Base-by-base conservation (phyloP, 23 tunicate species). In the Styela clava region DNA sequence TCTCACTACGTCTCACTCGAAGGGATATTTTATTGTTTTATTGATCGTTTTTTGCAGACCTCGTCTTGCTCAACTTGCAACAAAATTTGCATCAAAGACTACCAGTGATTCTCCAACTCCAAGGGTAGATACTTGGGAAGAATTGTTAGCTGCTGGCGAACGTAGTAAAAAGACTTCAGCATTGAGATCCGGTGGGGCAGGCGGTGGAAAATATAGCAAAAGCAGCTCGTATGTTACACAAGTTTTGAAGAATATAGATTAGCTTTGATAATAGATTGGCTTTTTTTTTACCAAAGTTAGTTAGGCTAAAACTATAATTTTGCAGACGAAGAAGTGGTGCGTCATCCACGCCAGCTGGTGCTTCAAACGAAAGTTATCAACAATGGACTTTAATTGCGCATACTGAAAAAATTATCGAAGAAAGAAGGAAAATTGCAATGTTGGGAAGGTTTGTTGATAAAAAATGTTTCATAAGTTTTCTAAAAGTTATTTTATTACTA, bases 41-140 rank as follows among this genome's bases (percentile, higher is more conserved):
- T n/a, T n/a, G n/a, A n/a, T n/a, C n/a, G 12, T 44, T 30, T 19
- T 72, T 7, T 34, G 2, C 70, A 85, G 89, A 85, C 83, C 83
- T 16, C 56, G 84, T 22, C 65, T 85, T 16, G 84, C 79, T 2
- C 83, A 79, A 35, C 32, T 85, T 25, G 79, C 89, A 19, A 24
- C 84, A 35, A 85, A 85, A 24, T 52, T 79, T 20, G 84, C 69
- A 2, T 3, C 70, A 0, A 85, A 44, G 27, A 24, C 34, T 7
- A 51, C 69, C 2, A n/a, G 33, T 5, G 78, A 67, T 1, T 68
- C 91, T 7, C 3, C 71, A 9, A 69, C 85, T 3, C 73, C 72
- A 33, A 82, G 68, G 68, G 78, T 89, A 16, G 94, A 89, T 25
- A 89, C 94, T 18, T 89, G 94, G 94, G 94, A 89, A 69, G 94